Evolutionary conservation across 1,140 invertebrate genomes (phyloP), one percentile per base, ranked within the genome.

Genomic region (Zaprionus gabonicus): DNA sequence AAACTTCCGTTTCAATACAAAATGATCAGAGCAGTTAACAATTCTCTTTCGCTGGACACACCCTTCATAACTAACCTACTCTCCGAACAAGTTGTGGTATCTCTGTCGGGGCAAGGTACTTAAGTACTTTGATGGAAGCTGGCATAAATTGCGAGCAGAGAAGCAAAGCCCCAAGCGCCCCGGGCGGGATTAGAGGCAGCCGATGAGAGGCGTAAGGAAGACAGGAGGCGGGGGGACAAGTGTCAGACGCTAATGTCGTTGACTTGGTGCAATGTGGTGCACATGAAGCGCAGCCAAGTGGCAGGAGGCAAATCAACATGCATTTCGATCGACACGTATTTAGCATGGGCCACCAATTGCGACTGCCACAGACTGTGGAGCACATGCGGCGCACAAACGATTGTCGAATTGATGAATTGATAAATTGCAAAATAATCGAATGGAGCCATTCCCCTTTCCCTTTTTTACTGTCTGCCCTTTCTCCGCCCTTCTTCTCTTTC

Each of bases 371-470:
- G 20, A 60, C 51, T 44, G 64, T 27, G 28, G 36, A 15, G 38
- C 44, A 17, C 31, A 12, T 25, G 41, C 38, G 28, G 34, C 20
- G 38, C 62, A 58, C 36, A 62, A 57, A 28, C 41, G n/a, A 23
- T n/a, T 15, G n/a, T 49, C 12, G 41, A 28, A 49, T 58, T 12
- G 20, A 36, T 20, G 62, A 57, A 88, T 83, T 88, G 84, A 90
- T 85, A 88, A 90, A 90, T 88, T 79, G 81, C 81, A 76, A 67
- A 90, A 85, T 90, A 90, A 88, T 80, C 88, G 81, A 88, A 88
- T 81, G 53, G 81, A 58, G 58, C 20, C 46, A 20, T 20, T 20
- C 46, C 46, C 46, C 23, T 23, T 1, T 9, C 17, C 46, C 46
- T 23, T 13, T 13, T 23, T 20, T n/a, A 41, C 38, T 15, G 13